These are phyloP conservation scores for Henicopernis longicauda DNA, from an alignment of 2,113 vertebrate genomes.

Conservation along the genomic window DNA sequence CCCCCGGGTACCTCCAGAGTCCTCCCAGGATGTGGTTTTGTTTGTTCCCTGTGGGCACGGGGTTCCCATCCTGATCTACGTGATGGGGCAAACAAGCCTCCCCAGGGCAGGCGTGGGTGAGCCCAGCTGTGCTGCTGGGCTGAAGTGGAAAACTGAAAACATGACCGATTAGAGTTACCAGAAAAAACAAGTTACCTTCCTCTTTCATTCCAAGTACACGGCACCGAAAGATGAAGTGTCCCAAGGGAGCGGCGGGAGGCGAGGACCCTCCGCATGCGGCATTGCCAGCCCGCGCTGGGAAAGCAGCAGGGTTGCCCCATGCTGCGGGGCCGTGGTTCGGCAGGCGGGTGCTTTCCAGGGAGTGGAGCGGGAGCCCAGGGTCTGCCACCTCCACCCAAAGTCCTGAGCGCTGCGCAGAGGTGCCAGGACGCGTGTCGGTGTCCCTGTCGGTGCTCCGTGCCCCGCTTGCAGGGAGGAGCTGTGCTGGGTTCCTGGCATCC, in stretches of 20 bases:
- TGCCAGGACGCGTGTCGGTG: fast-evolving
- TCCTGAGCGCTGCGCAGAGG: not conserved
- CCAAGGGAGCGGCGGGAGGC: fast-evolving
- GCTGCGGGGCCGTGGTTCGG: fast-evolving
- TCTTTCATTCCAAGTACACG: not conserved
- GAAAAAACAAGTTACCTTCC: not conserved
- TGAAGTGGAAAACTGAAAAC: not conserved
- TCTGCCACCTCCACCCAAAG: not conserved
- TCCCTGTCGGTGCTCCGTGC: not conserved
- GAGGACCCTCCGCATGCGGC: fast-evolving
- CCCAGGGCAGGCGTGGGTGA: fast-evolving
- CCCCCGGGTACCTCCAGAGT: not conserved
- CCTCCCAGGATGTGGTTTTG: not conserved
- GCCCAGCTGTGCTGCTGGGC: not conserved
- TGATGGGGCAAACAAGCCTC: not conserved
- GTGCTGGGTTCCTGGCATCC: not conserved
- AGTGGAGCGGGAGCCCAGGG: fast-evolving
- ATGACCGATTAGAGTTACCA: fast-evolving
- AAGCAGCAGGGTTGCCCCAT: fast-evolving
- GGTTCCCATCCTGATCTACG: fast-evolving
- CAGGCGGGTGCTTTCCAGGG: fast-evolving
- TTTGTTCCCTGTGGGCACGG: fast-evolving
- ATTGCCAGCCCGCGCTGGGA: not conserved
- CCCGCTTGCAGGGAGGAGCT: fast-evolving
- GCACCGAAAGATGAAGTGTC: not conserved